phyloP scores from a whole-genome alignment of 2,888 invertebrate genomes.

The Drosophila paucipuncta region DNA sequence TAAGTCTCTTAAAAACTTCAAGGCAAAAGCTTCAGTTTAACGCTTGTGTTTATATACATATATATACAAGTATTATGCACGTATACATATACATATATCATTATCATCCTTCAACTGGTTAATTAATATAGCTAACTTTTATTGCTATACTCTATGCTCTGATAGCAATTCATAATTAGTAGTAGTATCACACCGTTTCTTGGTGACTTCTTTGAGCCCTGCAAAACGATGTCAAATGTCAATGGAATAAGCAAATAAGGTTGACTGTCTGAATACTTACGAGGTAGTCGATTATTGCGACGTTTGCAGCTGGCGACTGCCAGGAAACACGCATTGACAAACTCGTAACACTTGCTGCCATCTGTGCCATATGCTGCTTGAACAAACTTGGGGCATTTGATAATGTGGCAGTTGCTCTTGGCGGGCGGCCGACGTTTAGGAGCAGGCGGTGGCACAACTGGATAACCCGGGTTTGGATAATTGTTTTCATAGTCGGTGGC shows the following conservation, averaged over 20 bases:
- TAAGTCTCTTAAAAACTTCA: background rate
- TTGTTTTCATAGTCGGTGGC: background rate
- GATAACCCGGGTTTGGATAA: background rate
- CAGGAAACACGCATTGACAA: conserved; percentile 40
- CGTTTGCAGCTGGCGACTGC: conserved; percentile 47
- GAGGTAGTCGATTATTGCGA: conserved; percentile 31
- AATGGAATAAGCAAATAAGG: background rate
- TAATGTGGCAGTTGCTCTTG: conserved; percentile 47
- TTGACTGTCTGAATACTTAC: conserved; percentile 28
- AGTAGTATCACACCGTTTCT: conserved; percentile 27
- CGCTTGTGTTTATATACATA: background rate
- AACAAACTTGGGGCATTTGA: conserved; percentile 42
- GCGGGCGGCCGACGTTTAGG: background rate
- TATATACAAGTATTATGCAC: background rate
- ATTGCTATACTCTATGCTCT: background rate
- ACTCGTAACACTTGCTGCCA: conserved; percentile 40
- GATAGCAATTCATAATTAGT: background rate
- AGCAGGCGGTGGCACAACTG: background rate
- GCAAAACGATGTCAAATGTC: conserved; percentile 11
- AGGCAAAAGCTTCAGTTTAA: background rate
- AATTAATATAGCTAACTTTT: background rate
- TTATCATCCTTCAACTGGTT: background rate
- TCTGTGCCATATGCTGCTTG: conserved; percentile 37
- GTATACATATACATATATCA: background rate
- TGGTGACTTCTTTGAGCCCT: conserved; percentile 44